Base-by-base conservation (phyloP, 2,888 invertebrate genomes). In the Scrobipalpa costella region DNA sequence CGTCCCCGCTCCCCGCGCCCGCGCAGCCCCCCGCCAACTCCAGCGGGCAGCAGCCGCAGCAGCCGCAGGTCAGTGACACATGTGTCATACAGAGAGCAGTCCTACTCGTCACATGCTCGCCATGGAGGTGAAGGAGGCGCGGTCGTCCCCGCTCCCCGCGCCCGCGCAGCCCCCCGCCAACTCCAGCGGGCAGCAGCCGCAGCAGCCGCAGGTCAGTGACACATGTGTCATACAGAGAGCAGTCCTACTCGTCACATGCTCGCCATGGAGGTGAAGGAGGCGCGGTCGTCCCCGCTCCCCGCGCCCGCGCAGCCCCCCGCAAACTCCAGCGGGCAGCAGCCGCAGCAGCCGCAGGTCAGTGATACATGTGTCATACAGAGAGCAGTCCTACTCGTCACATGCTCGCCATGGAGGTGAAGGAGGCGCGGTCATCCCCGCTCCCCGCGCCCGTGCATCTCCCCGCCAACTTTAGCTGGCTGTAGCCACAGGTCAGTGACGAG, bases 211-310 rank as follows among this genome's bases (percentile, higher is more conserved):
- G 86, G 88, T 88, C 40, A 40, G 40, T 40, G 27, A 27, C 5
- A 27, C 5, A 27, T 27, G 40, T 13, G 40, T 40, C 13, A 40
- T 40, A 11, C 40, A 3, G 27, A 27, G 27, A 27, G 88, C 57
- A 83, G 81, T 65, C 79, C 88, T n/a, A 49, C 65, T 40, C 65
- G 63, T 72, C 85, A 89, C 65, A 87, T 91, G 94, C 95, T 96
- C 94, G 96, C 96, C 93, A 96, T 97, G 96, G 97, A 97, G 92
- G 95, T 96, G 83, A 96, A 96, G 92, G 94, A 95, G 78, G 85
- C 88, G 69, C 86, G 90, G 59, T 87, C 89, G 58, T 90, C 89
- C 61, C 91, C 90, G 44, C 76, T 89, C 72, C 88, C 90, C 6
- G 79, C 85, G 63, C 75, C 80, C 49, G 80, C 85, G 66, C 88